phyloP scores from a whole-genome alignment of 2,113 vertebrate genomes.

The Pseudopodoces humilis region DNA sequence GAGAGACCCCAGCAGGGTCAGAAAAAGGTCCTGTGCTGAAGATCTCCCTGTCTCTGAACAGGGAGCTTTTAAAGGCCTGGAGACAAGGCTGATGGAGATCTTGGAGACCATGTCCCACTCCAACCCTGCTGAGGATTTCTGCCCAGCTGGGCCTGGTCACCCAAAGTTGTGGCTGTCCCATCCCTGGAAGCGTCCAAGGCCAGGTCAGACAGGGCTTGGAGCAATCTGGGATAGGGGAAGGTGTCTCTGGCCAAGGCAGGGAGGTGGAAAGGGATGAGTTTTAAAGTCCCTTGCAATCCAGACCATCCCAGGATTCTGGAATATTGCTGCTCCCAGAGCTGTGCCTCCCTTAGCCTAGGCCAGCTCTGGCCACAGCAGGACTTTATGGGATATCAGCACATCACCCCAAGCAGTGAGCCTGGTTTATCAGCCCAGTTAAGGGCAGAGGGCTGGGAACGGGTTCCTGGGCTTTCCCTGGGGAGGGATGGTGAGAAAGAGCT shows the following conservation, averaged over 20 bases:
- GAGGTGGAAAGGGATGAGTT: background rate
- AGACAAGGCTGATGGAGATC: background rate
- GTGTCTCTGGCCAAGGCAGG: background rate
- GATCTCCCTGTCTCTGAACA: background rate
- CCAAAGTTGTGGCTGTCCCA: background rate
- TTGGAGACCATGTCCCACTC: background rate
- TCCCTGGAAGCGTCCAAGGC: background rate
- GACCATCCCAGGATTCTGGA: background rate
- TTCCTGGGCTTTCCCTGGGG: background rate
- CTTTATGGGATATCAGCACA: background rate
- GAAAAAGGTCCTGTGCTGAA: background rate
- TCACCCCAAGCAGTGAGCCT: background rate
- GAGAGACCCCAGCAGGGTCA: background rate
- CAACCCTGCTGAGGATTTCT: background rate
- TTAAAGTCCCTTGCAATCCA: background rate
- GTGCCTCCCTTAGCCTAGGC: background rate
- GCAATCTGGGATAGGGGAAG: background rate
- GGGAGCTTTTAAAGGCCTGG: background rate
- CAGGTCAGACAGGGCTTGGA: background rate
- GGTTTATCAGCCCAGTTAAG: background rate
- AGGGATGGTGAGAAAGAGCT: background rate
- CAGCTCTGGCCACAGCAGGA: background rate
- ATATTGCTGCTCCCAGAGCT: accelerated
- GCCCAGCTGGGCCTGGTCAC: background rate
- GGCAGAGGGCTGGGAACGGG: background rate